phyloP scores from a whole-genome alignment of 2,797 vertebrate genomes.

The Neostethus bicornis region DNA sequence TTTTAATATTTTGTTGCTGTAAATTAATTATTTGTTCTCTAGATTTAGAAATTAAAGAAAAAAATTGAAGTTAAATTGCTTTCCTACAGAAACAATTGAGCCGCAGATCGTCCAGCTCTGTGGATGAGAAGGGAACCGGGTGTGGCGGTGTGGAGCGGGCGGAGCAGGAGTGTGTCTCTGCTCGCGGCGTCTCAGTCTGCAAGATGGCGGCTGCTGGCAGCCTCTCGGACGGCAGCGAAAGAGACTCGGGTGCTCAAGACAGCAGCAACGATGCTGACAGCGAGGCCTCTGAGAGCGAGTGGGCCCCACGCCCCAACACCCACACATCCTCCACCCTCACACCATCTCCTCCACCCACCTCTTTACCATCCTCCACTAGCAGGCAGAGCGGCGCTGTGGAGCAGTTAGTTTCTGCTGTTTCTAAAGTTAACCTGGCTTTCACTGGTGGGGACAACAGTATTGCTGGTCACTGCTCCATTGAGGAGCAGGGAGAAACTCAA shows the following conservation, averaged over 20 bases:
- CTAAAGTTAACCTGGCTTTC: slow-evolving; percentile 83
- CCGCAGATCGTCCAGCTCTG: slow-evolving; percentile 73
- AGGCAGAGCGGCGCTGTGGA: slow-evolving; percentile 75
- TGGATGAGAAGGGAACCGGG: slow-evolving; percentile 77
- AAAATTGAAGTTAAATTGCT: background rate
- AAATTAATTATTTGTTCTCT: no score
- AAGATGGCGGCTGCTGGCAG: slow-evolving; percentile 77
- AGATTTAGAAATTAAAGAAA: no score
- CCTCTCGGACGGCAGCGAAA: slow-evolving; percentile 89
- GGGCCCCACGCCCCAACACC: slow-evolving; percentile 64
- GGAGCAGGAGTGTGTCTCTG: slow-evolving; percentile 68
- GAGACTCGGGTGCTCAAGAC: slow-evolving; percentile 85
- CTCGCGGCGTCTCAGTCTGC: slow-evolving; percentile 55
- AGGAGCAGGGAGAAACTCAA: slow-evolving; percentile 67
- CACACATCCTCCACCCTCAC: slow-evolving; percentile 59
- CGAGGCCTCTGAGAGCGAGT: slow-evolving; percentile 93
- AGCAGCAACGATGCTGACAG: slow-evolving; percentile 95
- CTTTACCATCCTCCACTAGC: slow-evolving; percentile 23
- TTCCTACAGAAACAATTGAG: slow-evolving; percentile 75
- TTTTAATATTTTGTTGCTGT: no score
- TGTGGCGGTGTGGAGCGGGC: slow-evolving; percentile 62
- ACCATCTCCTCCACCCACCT: slow-evolving; percentile 55
- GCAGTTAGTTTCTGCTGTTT: slow-evolving; percentile 79
- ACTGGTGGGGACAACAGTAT: slow-evolving; percentile 54
- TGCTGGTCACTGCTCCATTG: slow-evolving; percentile 58